Evolutionary conservation across 1,140 invertebrate genomes (phyloP).

Genomic region (Drosophila truncata): DNA sequence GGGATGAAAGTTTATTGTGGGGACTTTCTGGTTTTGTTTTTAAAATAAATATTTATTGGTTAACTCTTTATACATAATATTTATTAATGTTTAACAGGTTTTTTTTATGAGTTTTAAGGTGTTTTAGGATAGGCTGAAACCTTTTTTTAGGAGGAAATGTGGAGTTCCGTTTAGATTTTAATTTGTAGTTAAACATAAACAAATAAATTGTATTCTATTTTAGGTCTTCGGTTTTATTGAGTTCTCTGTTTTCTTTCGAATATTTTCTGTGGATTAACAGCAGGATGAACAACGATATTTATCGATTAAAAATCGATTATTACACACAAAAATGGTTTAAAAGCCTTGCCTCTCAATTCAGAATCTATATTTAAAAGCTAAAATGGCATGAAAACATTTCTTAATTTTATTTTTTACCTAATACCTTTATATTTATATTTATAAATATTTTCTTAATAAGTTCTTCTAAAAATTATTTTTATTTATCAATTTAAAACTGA

Average conservation of each 20-base stretch:
- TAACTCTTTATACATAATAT: not conserved
- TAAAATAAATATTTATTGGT: not conserved
- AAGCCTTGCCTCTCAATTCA: too few species aligned
- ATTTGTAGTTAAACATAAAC: too few species aligned
- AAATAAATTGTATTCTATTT: too few species aligned
- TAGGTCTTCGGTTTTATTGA: not conserved
- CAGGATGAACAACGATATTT: not conserved
- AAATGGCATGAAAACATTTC: not conserved
- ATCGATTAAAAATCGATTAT: too few species aligned
- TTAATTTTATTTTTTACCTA: not conserved
- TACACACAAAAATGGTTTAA: too few species aligned
- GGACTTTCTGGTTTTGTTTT: not conserved
- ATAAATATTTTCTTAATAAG: not conserved
- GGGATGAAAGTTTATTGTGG: constrained; percentile 51
- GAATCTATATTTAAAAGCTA: not conserved
- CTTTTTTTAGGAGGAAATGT: too few species aligned
- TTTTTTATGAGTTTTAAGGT: too few species aligned
- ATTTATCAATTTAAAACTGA: too few species aligned
- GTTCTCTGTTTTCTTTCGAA: not conserved
- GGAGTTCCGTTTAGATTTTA: too few species aligned
- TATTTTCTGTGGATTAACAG: too few species aligned
- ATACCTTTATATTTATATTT: not conserved
- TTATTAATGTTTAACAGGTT: not conserved
- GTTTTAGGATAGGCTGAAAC: too few species aligned
- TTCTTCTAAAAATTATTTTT: too few species aligned